Percentiles rank a stretch among this genome's conserved stretches.
Evolutionary conservation across 2,888 invertebrate species (phyloP).

Genomic region (Rugalucina vietnamica): DNA sequence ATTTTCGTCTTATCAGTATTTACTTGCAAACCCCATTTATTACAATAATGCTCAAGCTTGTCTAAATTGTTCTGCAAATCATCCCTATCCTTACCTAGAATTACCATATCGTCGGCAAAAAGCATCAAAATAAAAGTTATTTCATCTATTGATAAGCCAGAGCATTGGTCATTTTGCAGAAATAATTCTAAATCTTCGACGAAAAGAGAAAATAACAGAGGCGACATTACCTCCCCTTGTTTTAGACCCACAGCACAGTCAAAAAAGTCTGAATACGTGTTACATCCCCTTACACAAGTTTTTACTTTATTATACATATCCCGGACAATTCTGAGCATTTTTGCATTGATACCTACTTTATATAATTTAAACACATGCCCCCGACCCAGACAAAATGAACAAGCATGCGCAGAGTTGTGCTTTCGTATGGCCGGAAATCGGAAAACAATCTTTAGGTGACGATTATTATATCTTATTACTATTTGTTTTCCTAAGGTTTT

Average conservation of each 20-base stretch:
- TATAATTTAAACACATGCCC: not conserved
- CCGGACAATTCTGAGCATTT: not conserved
- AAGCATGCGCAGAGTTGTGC: too few species aligned
- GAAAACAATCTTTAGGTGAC: too few species aligned
- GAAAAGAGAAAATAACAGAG: not conserved
- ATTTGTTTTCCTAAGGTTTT: too few species aligned
- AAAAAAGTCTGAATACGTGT: not conserved
- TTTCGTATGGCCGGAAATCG: too few species aligned
- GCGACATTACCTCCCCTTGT: not conserved
- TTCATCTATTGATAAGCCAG: conserved; percentile 14
- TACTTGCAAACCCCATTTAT: conserved; percentile 30
- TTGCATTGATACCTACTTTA: not conserved
- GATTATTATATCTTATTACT: too few species aligned
- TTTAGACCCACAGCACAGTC: conserved; percentile 16
- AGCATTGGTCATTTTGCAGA: not conserved
- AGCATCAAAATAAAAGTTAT: conserved; percentile 17
- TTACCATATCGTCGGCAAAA: conserved; percentile 50
- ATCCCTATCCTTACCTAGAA: not conserved
- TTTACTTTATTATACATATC: not conserved
- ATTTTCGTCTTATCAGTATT: conserved; percentile 23
- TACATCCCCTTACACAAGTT: not conserved
- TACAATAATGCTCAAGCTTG: conserved; percentile 6
- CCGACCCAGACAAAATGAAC: too few species aligned
- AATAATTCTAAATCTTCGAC: conserved; percentile 26
- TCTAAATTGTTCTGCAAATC: conserved; percentile 28